phyloP scores from a whole-genome alignment of 2,888 invertebrate species.

The Idaea dimidiata region DNA sequence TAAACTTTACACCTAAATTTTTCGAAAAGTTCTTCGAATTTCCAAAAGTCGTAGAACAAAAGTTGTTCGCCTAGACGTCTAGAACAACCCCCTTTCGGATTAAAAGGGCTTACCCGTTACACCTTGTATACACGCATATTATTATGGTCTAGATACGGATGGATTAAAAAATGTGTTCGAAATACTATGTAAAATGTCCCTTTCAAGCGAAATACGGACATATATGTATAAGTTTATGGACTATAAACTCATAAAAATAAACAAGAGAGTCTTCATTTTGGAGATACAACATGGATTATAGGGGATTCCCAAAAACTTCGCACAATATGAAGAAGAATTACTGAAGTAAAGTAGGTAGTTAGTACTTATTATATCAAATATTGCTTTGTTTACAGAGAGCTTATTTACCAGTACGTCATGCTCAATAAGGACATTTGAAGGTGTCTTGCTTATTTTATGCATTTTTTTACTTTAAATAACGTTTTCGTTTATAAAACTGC shows the following conservation, averaged over 20 bases:
- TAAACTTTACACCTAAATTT: too few relatives aligned
- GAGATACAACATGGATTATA: not conserved
- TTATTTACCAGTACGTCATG: not conserved
- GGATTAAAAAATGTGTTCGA: too few relatives aligned
- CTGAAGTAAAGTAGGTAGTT: not conserved
- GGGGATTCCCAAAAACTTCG: not conserved
- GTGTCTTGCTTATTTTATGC: not conserved
- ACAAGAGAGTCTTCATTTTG: not conserved
- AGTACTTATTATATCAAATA: not conserved
- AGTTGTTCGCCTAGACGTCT: too few relatives aligned
- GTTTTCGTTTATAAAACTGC: too few relatives aligned
- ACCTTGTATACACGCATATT: too few relatives aligned
- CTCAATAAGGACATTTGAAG: not conserved
- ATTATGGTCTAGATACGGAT: too few relatives aligned
- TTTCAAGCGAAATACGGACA: not conserved
- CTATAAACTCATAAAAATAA: not conserved
- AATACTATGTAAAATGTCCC: too few relatives aligned
- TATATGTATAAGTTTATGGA: not conserved
- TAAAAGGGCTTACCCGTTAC: too few relatives aligned
- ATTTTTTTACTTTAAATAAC: too few relatives aligned
- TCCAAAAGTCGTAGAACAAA: too few relatives aligned
- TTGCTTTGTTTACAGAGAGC: not conserved
- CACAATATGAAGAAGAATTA: not conserved
- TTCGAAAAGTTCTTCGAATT: too few relatives aligned
- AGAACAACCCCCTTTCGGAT: too few relatives aligned